Conservation (phyloP, 2,113 vertebrate species). For the Melanocharis versteri region DNA sequence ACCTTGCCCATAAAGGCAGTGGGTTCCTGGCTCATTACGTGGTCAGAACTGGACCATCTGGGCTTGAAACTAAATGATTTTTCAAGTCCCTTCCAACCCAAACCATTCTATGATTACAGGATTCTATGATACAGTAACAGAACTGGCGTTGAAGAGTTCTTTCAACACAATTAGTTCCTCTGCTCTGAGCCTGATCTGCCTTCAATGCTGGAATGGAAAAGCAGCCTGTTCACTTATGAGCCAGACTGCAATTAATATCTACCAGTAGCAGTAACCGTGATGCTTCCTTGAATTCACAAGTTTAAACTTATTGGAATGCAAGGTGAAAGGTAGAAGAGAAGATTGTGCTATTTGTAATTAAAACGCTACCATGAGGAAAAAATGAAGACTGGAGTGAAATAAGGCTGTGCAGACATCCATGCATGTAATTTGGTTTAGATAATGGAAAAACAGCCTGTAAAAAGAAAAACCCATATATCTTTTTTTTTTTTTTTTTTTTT, state of each 20-base stretch:
- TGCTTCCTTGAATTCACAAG: neutral
- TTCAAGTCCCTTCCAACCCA: neutral
- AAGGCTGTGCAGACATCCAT: neutral
- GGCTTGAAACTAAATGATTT: neutral
- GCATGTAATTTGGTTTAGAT: neutral
- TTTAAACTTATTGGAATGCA: neutral
- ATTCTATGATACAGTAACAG: neutral
- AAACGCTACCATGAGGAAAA: neutral
- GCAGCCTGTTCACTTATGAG: neutral
- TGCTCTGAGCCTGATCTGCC: neutral
- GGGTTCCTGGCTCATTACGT: neutral
- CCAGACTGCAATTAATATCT: fast-evolving
- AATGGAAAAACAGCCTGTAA: neutral
- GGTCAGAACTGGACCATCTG: neutral
- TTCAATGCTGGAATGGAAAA: neutral
- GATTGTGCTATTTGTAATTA: neutral
- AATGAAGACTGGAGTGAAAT: neutral
- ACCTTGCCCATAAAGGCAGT: neutral
- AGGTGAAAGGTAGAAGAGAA: neutral
- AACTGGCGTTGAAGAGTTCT: neutral
- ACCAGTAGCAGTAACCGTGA: neutral
- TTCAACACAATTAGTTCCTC: neutral
- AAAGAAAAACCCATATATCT: fast-evolving
- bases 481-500: neutral
- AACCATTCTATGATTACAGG: fast-evolving